phyloP scores from a whole-genome alignment of 2,888 invertebrate genomes.

The Drosophila longiperda region DNA sequence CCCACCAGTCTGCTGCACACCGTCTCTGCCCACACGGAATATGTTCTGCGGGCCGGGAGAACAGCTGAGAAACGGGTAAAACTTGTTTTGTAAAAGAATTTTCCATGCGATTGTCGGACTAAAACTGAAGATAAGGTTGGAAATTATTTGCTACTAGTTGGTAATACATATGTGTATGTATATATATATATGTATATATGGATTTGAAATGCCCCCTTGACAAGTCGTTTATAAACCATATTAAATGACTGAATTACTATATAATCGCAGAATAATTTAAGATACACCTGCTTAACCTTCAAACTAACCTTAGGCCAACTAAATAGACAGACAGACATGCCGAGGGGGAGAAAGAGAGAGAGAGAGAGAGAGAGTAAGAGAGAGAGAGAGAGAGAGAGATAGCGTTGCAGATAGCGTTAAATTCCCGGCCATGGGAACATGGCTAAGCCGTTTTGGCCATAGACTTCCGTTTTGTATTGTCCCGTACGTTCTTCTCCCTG shows the following conservation, averaged over 20 bases:
- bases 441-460: constrained; percentile 48
- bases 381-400: not conserved
- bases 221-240: constrained; percentile 36
- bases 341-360: not conserved
- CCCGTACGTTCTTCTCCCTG: constrained; percentile 2
- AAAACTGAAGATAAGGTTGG: constrained; percentile 56
- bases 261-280: constrained; percentile 21
- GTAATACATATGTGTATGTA: constrained; percentile 21
- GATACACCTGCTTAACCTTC: constrained; percentile 62
- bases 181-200: constrained; percentile 22
- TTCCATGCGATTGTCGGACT: constrained; percentile 65
- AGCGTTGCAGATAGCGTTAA: constrained; percentile 1
- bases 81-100: constrained; percentile 76
- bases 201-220: constrained; percentile 61
- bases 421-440: constrained; percentile 33
- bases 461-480: constrained; percentile 64
- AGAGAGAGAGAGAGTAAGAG: not conserved
- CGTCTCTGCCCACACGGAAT: constrained; percentile 20
- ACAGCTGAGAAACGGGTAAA: constrained; percentile 69
- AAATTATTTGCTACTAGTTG: constrained; percentile 40
- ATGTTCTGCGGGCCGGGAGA: constrained; percentile 22
- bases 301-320: constrained; percentile 1
- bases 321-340: not conserved
- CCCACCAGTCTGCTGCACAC: not conserved
- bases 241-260: constrained; percentile 33